Percentiles rank a stretch among this genome's conserved stretches.
These are phyloP conservation scores for Apodemus sylvaticus DNA, from an alignment of 2,113 vertebrate species.

Conservation along the genomic window DNA sequence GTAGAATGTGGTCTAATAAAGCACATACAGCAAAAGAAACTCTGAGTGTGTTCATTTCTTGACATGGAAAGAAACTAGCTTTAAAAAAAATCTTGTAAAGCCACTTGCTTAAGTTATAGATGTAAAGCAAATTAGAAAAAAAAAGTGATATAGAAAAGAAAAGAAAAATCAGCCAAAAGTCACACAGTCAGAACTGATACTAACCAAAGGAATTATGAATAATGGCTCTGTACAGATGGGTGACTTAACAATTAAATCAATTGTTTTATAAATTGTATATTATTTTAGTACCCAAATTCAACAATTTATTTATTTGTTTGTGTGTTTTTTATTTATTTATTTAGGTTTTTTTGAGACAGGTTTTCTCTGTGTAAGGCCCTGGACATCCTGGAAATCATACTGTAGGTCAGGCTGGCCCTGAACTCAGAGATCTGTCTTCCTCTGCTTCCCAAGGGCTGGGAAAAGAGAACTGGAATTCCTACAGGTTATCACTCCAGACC, in stretches of 20 bases:
- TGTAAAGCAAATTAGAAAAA: not conserved
- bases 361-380: too few species aligned
- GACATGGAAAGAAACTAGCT: not conserved
- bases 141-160: not conserved
- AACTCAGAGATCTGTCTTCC: not conserved
- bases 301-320: not conserved
- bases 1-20: not conserved
- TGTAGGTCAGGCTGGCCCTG: not conserved
- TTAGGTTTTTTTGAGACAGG: too few species aligned
- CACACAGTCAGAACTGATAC: not conserved
- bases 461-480: not conserved
- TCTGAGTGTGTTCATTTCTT: not conserved
- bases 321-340: not conserved
- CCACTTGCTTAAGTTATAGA: not conserved
- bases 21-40: not conserved
- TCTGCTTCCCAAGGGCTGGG: not conserved
- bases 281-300: not conserved
- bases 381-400: not conserved
- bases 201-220: not conserved
- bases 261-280: not conserved
- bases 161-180: not conserved
- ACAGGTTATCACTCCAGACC: not conserved
- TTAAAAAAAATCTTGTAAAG: not conserved
- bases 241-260: not conserved
- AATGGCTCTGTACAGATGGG: not conserved